phyloP scores from a whole-genome alignment of 2,797 vertebrate species.

The Sebastes goodei region DNA sequence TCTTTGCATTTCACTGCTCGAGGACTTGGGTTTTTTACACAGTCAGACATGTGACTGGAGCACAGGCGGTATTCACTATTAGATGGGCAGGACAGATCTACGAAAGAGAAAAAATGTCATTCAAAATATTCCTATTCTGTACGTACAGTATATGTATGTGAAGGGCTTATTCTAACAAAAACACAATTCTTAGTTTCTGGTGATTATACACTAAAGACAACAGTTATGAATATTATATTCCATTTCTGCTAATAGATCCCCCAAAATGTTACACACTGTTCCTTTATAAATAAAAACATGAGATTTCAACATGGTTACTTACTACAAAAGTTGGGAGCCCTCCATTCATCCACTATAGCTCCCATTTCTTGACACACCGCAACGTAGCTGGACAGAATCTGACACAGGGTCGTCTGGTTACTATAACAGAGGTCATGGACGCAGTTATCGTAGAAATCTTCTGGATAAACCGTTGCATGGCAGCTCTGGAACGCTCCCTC shows the following conservation, averaged over 20 bases:
- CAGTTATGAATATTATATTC: too few relatives aligned
- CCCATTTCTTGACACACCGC: constrained; percentile 39
- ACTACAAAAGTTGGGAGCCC: constrained; percentile 26
- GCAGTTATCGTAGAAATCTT: constrained; percentile 41
- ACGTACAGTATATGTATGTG: too few relatives aligned
- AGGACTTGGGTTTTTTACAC: constrained; percentile 23
- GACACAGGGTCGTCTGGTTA: constrained; percentile 11
- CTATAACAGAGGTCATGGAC: constrained; percentile 35
- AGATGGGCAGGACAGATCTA: constrained; percentile 26
- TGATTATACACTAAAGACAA: too few relatives aligned
- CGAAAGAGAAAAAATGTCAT: not conserved
- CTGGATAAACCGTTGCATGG: constrained; percentile 27
- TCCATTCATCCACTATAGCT: constrained; percentile 38
- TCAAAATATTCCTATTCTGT: not conserved
- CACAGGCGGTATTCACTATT: constrained; percentile 49
- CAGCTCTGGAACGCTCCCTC: constrained; percentile 39
- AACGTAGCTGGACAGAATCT: constrained; percentile 44
- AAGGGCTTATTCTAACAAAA: too few relatives aligned
- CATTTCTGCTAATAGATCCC: too few relatives aligned
- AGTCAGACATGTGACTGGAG: constrained; percentile 29
- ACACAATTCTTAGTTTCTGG: too few relatives aligned
- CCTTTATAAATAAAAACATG: not conserved
- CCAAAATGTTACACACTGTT: too few relatives aligned
- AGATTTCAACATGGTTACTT: not conserved
- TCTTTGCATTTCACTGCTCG: constrained; percentile 31